Evolutionary conservation across 2,888 invertebrate species (phyloP).

Genomic region (Autographa gamma): DNA sequence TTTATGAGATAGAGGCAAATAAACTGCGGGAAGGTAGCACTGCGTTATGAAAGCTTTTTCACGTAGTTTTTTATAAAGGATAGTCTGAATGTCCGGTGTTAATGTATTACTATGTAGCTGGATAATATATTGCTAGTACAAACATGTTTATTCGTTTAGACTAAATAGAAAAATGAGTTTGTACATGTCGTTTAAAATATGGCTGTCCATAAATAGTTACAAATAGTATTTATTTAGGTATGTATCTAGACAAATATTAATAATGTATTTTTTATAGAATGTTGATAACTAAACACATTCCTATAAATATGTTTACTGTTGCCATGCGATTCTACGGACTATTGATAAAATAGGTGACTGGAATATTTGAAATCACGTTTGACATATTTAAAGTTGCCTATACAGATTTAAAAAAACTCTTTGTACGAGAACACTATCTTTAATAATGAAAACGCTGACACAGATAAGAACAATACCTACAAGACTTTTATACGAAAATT

Average conservation of each 20-base stretch:
- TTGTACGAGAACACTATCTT: neutral
- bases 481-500: conserved; percentile 24
- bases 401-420: neutral
- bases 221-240: no score
- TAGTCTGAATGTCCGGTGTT: neutral
- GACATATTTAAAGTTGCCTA: no score
- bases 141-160: neutral
- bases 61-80: neutral
- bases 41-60: neutral
- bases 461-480: conserved; percentile 8
- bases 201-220: no score
- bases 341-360: no score
- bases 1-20: neutral
- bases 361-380: no score
- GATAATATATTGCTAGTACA: neutral
- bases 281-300: no score
- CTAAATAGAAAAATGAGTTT: neutral
- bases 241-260: no score
- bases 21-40: neutral
- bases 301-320: no score
- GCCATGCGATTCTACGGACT: no score
- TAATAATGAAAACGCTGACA: conserved; percentile 1
- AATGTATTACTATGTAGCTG: neutral
- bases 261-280: no score
- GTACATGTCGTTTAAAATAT: no score